phyloP scores from a whole-genome alignment of 2,797 vertebrate species.

The Mus caroli region DNA sequence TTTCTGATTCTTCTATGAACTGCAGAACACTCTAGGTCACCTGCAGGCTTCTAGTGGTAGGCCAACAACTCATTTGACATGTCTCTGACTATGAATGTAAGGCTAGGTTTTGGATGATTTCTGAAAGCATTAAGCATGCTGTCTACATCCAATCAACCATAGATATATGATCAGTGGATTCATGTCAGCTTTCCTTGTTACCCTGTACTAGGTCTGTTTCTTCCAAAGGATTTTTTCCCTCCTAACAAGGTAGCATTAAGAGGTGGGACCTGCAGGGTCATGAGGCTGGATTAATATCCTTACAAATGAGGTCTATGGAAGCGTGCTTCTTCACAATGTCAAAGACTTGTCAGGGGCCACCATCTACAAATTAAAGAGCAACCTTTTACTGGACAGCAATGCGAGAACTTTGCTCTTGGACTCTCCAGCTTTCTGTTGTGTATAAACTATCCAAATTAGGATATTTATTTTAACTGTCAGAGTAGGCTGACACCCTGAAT shows the following conservation, averaged over 20 bases:
- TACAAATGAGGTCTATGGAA: neutral
- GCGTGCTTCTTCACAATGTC: neutral
- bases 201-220: neutral
- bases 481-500: neutral
- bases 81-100: neutral
- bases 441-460: neutral
- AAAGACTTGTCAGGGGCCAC: neutral
- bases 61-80: neutral
- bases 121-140: constrained; percentile 9
- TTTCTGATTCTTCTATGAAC: neutral
- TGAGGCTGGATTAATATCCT: neutral
- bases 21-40: neutral
- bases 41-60: neutral
- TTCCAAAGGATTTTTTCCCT: neutral
- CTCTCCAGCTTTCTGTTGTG: neutral
- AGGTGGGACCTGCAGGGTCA: neutral
- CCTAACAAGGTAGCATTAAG: neutral
- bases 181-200: neutral
- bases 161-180: neutral
- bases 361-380: neutral
- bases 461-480: neutral
- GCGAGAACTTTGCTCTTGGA: neutral
- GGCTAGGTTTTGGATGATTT: neutral
- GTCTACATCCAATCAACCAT: neutral
- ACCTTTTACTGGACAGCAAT: neutral